phyloP scores from a whole-genome alignment of 2,888 invertebrate species.

The Calliopum simillimum region DNA sequence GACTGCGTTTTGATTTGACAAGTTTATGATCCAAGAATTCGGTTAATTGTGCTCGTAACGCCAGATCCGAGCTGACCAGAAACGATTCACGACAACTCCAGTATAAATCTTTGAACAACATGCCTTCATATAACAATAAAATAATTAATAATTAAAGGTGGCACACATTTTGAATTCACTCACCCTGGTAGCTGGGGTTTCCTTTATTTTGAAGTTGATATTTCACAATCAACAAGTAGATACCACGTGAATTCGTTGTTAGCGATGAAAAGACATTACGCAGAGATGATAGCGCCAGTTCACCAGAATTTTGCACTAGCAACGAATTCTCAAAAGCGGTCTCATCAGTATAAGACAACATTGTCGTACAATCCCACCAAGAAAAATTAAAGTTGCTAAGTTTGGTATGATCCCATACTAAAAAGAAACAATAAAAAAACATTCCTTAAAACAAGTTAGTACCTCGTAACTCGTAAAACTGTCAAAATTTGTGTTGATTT shows the following conservation, averaged over 20 bases:
- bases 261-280: conserved; percentile 91
- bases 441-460: not conserved
- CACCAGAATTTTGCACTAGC: conserved; percentile 82
- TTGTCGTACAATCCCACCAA: conserved; percentile 92
- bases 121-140: conserved; percentile 70
- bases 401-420: conserved; percentile 92
- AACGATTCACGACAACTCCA: conserved; percentile 87
- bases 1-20: conserved; percentile 81
- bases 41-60: conserved; percentile 89
- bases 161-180: conserved; percentile 32
- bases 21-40: conserved; percentile 97
- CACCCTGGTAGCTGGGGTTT: conserved; percentile 81
- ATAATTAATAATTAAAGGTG: not conserved
- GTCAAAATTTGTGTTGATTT: not conserved
- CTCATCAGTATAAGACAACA: conserved; percentile 84
- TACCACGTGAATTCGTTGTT: conserved; percentile 87
- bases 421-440: conserved; percentile 51
- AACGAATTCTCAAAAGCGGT: conserved; percentile 87
- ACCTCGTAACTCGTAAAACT: no score
- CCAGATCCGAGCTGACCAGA: conserved; percentile 92
- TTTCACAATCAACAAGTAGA: conserved; percentile 84
- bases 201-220: conserved; percentile 83
- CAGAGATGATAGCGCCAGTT: conserved; percentile 85
- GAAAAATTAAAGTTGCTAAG: conserved; percentile 87
- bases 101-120: conserved; percentile 90